Evolutionary conservation across 2,113 vertebrate genomes (phyloP), one percentile per base, ranked within the genome.

Genomic region (Paralichthys olivaceus): DNA sequence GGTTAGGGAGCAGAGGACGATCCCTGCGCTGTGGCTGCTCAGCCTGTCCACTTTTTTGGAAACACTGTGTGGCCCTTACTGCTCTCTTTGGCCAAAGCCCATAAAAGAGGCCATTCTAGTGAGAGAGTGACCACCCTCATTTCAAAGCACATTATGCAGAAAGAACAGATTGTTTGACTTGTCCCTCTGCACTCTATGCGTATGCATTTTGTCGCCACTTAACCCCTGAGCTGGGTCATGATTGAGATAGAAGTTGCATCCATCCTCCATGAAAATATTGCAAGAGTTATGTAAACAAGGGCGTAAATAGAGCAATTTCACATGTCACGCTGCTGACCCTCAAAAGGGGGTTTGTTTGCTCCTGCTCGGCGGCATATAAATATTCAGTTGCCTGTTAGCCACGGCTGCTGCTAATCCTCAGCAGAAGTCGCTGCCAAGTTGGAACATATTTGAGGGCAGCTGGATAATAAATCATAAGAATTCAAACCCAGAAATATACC

Each of bases 311-410:
- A 79, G 65, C 23, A 22, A 75, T 77, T 91, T 92, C 76, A 86
- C 40, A 37, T 67, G 58, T 87, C 72, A 22, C 72, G 53, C 56
- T 63, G 47, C 63, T 89, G 73, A 85, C 87, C 86, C 72, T 83
- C 62, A 62, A 74, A 83, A 81, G 66, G 58, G 72, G 56, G 56
- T 83, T 84, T 83, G 83, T 86, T 79, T 90, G 77, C 63, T 7
- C 20, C 77, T 47, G 66, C 66, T 82, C 67, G 68, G 76, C 69
- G 67, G 63, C 69, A 79, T 85, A 87, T 92, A 91, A 92, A 92
- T 92, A 91, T 91, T 91, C 88, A 89, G 88, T 88, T 85, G 84
- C 74, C 77, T 83, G 66, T 84, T 91, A 77, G 81, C 80, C 77
- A 68, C 67, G 81, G 77, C 79, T 87, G 87, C 86, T 77, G 73